Percentiles rank a stretch among this genome's conserved stretches.
Evolutionary conservation across 1,140 invertebrate genomes (phyloP).

Genomic region (Zaprionus capensis): DNA sequence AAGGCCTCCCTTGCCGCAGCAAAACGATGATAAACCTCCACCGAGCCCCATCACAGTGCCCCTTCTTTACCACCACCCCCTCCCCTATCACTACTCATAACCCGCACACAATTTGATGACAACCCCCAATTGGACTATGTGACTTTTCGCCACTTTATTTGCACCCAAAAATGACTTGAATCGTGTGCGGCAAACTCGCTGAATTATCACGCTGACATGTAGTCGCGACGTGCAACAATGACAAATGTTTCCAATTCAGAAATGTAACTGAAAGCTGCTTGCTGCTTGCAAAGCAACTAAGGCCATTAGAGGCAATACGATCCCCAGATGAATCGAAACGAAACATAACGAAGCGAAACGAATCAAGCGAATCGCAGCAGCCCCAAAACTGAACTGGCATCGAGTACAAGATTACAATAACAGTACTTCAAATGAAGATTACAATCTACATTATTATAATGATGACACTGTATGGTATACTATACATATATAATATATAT

Average conservation of each 20-base stretch:
- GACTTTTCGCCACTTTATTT: slow-evolving; percentile 44
- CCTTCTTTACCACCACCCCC: too few relatives aligned
- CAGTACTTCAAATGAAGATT: too few relatives aligned
- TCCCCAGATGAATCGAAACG: background rate
- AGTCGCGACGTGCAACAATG: slow-evolving; percentile 43
- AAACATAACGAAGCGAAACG: background rate
- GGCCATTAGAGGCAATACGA: slow-evolving; percentile 20
- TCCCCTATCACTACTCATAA: too few relatives aligned
- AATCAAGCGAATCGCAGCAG: background rate
- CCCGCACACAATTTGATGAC: slow-evolving; percentile 43
- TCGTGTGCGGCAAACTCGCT: slow-evolving; percentile 11
- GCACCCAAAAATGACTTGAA: slow-evolving; percentile 22
- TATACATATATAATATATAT: too few relatives aligned
- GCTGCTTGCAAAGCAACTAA: slow-evolving; percentile 15
- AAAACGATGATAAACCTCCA: too few relatives aligned
- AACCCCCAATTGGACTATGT: slow-evolving; percentile 34
- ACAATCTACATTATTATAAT: too few relatives aligned
- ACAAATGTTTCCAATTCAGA: slow-evolving; percentile 52
- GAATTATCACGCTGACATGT: slow-evolving; percentile 55
- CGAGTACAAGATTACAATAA: too few relatives aligned
- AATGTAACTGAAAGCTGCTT: slow-evolving; percentile 25
- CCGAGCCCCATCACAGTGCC: too few relatives aligned
- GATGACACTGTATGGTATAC: too few relatives aligned
- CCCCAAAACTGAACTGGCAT: too few relatives aligned
- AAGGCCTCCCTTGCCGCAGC: too few relatives aligned